Base-by-base conservation (phyloP, 2,888 invertebrate species). In the Melikaiella ostensackeni region DNA sequence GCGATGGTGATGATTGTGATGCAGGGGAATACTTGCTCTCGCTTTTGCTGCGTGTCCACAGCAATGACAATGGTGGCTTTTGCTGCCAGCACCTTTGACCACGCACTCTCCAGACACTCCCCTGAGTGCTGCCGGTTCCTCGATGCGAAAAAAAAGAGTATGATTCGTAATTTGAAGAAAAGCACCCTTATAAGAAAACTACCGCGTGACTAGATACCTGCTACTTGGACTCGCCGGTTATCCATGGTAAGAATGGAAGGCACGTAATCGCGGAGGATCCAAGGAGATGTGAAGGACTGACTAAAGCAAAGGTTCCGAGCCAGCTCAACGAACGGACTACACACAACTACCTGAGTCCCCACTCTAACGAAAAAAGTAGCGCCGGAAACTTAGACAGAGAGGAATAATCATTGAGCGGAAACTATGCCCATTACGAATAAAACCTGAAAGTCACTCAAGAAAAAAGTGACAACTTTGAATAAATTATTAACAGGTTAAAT, bases 81-180 rank as follows among this genome's bases (percentile, higher is more conserved):
- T 89, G 86, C 86, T 88, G 81, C 84, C 85, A 82, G 86, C 83
- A 85, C 88, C 79, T 75, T 74, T 73, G 86, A 90, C 85, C 88
- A 88, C 91, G 88, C 91, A 90, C 88, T 90, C 90, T 85, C 89
- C 90, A 85, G 90, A 90, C 85, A 91, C 91, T 88, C 91, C 91
- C 91, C 91, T 91, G 84, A 88, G 89, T 88, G 86, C 86, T 80
- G 86, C 85, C 82, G 85, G 76, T 82, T 79, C 59, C 50, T 79
- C 79, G 78, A 50, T 84, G 75, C 78, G 82, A 77, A 79, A 75
- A 61, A n/a, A 63, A 46, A 16, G 19, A 46, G 19, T 35, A 19
- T 38, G n/a, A 19, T 13, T 33, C n/a, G 24, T 35, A 35, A 7
- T 21, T 62, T 2, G 2, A 33, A 55, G n/a, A n/a, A n/a, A n/a